Conservation (phyloP, 2,888 invertebrate genomes). For the Ferrisia virgata region DNA sequence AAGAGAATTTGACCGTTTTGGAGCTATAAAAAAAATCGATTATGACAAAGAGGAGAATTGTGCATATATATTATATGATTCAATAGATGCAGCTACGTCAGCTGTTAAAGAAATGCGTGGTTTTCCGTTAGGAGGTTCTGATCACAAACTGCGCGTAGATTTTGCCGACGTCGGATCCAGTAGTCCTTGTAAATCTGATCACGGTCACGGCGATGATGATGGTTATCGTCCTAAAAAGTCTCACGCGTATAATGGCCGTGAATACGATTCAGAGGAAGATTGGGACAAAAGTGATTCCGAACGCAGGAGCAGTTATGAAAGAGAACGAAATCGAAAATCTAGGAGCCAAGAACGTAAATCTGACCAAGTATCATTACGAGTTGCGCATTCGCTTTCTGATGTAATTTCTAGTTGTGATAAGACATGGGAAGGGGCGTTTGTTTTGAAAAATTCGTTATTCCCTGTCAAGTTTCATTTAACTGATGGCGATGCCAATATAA, state of each 20-base stretch:
- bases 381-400: constrained; percentile 70
- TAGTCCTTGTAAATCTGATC: constrained; percentile 41
- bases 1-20: constrained; percentile 95
- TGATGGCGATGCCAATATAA: constrained; percentile 89
- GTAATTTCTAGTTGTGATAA: constrained; percentile 81
- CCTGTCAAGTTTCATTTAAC: constrained; percentile 92
- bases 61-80: constrained; percentile 94
- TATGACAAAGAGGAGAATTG: constrained; percentile 92
- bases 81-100: constrained; percentile 93
- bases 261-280: constrained; percentile 8
- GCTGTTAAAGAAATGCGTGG: constrained; percentile 95
- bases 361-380: not conserved
- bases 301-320: constrained; percentile 7
- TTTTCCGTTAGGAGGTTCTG: constrained; percentile 87
- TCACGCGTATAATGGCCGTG: constrained; percentile 24
- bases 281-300: constrained; percentile 34
- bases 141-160: constrained; percentile 84
- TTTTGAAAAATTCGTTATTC: constrained; percentile 91
- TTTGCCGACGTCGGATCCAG: constrained; percentile 76
- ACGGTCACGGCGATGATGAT: constrained; percentile 39
- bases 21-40: constrained; percentile 97
- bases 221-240: not conserved
- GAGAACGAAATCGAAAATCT: not conserved
- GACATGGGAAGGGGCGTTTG: constrained; percentile 93
- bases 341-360: not conserved